Conservation (phyloP, 2,113 vertebrate species). For the Brachypteracias leptosomus region DNA sequence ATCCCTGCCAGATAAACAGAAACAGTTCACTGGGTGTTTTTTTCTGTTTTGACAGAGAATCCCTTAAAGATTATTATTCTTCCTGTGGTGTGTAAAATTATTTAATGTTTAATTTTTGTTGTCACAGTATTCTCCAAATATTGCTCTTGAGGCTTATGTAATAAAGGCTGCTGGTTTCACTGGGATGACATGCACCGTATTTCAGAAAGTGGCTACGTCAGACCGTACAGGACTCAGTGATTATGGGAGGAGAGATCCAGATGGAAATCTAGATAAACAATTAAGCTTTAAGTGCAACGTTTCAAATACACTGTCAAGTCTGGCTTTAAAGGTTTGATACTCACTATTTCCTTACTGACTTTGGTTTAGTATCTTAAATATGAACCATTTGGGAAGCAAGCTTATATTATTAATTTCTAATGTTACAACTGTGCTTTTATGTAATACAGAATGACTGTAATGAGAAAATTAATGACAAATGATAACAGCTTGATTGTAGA, state of each 20-base stretch:
- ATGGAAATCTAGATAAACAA: conserved; percentile 87
- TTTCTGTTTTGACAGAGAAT: neutral
- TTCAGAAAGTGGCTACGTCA: conserved; percentile 84
- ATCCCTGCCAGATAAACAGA: neutral
- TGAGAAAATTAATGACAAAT: neutral
- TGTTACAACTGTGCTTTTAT: neutral
- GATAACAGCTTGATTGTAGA: neutral
- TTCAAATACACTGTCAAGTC: conserved; percentile 87
- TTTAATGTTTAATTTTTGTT: conserved; percentile 35
- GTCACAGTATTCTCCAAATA: conserved; percentile 91
- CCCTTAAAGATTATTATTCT: neutral
- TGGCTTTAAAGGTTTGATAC: conserved; percentile 86
- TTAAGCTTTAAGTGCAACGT: conserved; percentile 97
- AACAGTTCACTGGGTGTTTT: neutral
- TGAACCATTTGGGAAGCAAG: neutral
- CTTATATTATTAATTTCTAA: neutral
- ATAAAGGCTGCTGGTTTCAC: conserved; percentile 89
- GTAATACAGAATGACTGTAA: neutral
- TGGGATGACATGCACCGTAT: conserved; percentile 94
- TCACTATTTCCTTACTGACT: neutral
- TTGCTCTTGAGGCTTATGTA: conserved; percentile 91
- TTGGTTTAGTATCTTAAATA: neutral
- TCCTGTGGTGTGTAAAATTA: neutral
- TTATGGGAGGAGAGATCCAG: conserved; percentile 77
- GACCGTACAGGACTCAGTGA: conserved; percentile 82